phyloP scores from a whole-genome alignment of 1,140 invertebrate species.

The Sitobion miscanthi region DNA sequence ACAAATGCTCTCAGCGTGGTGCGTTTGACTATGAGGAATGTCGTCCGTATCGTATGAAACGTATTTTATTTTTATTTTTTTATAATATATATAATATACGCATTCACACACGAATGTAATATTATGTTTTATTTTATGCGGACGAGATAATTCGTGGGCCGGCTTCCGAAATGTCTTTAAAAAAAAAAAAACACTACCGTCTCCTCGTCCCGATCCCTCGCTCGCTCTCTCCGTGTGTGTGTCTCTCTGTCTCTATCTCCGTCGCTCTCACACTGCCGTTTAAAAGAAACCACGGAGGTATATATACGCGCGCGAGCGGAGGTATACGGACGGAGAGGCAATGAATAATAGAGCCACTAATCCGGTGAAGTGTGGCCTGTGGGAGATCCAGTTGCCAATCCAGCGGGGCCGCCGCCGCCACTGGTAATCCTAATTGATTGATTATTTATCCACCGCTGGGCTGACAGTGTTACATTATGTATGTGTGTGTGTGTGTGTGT shows the following conservation, averaged over 20 bases:
- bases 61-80: slow-evolving; percentile 16
- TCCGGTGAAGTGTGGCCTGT: slow-evolving; percentile 56
- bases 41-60: background rate
- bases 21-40: slow-evolving; percentile 51
- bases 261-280: background rate
- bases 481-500: background rate
- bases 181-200: background rate
- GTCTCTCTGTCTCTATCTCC: background rate
- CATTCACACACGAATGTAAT: background rate
- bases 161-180: slow-evolving; percentile 40
- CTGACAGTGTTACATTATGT: slow-evolving; percentile 32
- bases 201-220: background rate
- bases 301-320: too few species aligned
- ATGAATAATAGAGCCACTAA: slow-evolving; percentile 57
- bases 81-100: background rate
- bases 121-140: slow-evolving; percentile 19
- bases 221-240: too few species aligned
- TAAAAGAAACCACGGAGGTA: background rate
- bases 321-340: background rate
- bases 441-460: slow-evolving; percentile 55
- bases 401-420: slow-evolving; percentile 3
- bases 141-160: slow-evolving; percentile 30
- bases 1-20: slow-evolving; percentile 53
- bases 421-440: slow-evolving; percentile 56
- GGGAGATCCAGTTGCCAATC: slow-evolving; percentile 56